A percentile compares a stretch with the other conserved stretches of the same genome.
Evolutionary conservation across 2,888 invertebrate genomes (phyloP).

Genomic region (Pedicia rivosa): DNA sequence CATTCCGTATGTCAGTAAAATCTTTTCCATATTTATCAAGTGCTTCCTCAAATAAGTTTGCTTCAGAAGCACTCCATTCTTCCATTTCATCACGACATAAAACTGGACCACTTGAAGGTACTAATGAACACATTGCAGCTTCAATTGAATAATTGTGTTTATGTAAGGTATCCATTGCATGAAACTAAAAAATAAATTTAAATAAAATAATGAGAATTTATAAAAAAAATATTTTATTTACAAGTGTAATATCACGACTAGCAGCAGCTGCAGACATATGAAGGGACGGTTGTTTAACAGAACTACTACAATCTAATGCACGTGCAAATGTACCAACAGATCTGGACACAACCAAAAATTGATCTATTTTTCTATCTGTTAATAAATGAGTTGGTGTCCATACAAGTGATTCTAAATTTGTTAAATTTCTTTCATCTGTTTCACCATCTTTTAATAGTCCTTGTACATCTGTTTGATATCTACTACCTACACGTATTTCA

Average conservation of each 20-base stretch:
- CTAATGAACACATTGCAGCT: conserved; percentile 78
- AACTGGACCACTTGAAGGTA: conserved; percentile 90
- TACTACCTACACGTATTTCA: conserved; percentile 80
- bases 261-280: conserved; percentile 99
- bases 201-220: conserved; percentile 10
- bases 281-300: conserved; percentile 93
- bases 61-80: conserved; percentile 99
- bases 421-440: conserved; percentile 41
- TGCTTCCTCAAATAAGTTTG: conserved; percentile 97
- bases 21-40: conserved; percentile 97
- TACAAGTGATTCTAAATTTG: conserved; percentile 76
- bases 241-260: conserved; percentile 92
- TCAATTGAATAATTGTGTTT: conserved; percentile 85
- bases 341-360: conserved; percentile 86
- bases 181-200: conserved; percentile 46
- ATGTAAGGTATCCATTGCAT: conserved; percentile 96
- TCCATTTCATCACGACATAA: conserved; percentile 98
- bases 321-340: conserved; percentile 98
- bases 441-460: conserved; percentile 62
- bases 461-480: conserved; percentile 92
- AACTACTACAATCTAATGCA: conserved; percentile 95
- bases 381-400: conserved; percentile 90
- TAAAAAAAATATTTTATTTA: conserved; percentile 25
- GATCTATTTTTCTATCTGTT: conserved; percentile 93
- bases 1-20: conserved; percentile 94